These are phyloP conservation scores for Hylaea fasciaria DNA, from an alignment of 2,888 invertebrate species.

Conservation along the genomic window DNA sequence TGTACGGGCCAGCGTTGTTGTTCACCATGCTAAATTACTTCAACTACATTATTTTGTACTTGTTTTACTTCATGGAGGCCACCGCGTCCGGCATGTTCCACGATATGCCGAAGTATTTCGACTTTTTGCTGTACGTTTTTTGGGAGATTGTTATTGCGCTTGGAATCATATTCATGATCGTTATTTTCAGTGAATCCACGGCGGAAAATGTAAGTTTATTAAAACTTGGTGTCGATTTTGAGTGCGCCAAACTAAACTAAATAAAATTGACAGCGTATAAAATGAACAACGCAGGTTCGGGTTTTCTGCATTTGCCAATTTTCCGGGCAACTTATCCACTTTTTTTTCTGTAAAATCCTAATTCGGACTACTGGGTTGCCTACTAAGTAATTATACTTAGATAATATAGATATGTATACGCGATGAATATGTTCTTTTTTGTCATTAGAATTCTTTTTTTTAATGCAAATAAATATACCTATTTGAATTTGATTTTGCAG, in stretches of 20 bases:
- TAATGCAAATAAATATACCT: no score
- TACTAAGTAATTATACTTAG: no score
- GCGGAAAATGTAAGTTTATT: slow-evolving; percentile 54
- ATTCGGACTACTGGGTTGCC: no score
- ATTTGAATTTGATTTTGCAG: slow-evolving; percentile 56
- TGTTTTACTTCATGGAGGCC: slow-evolving; percentile 75
- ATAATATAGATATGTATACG: no score
- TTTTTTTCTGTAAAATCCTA: no score
- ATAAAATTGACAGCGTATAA: no score
- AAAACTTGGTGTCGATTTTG: background rate
- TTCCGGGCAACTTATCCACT: no score
- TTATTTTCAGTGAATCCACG: slow-evolving; percentile 58
- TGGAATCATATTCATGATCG: slow-evolving; percentile 52
- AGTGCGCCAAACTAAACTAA: no score
- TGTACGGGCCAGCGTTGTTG: slow-evolving; percentile 58
- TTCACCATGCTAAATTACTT: slow-evolving; percentile 55
- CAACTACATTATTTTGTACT: slow-evolving; percentile 57
- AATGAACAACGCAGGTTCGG: no score
- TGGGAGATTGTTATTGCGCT: slow-evolving; percentile 63
- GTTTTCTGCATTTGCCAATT: no score
- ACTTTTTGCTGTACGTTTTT: slow-evolving; percentile 60
- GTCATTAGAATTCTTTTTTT: no score
- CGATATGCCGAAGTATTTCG: slow-evolving; percentile 56
- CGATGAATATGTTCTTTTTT: no score
- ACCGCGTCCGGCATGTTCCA: slow-evolving; percentile 66